phyloP scores from a whole-genome alignment of 2,888 invertebrate species.

The Diarsia brunnea region DNA sequence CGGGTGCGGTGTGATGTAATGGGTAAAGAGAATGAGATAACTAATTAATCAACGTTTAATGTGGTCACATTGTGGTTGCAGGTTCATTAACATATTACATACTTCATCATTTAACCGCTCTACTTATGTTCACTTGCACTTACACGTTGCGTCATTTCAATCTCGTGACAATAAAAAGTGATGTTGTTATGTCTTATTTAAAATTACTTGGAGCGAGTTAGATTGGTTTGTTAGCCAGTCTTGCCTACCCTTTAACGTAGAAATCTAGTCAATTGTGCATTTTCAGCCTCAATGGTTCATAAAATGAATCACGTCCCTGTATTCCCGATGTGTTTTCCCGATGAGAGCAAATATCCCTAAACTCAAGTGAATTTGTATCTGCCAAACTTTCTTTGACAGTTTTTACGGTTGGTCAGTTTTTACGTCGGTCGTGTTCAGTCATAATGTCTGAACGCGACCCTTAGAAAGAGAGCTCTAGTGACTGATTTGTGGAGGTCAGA shows the following conservation, averaged over 20 bases:
- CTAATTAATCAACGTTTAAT: constrained; percentile 16
- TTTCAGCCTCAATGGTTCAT: too few relatives aligned
- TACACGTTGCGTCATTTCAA: background rate
- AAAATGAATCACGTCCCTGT: too few relatives aligned
- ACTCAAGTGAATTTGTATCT: background rate
- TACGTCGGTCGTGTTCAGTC: background rate
- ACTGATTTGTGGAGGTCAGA: background rate
- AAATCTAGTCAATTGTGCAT: background rate
- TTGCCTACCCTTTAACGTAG: background rate
- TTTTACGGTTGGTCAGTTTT: background rate
- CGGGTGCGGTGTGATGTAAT: background rate
- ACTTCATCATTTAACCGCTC: constrained; percentile 10
- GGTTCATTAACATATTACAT: constrained; percentile 1
- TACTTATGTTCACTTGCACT: constrained; percentile 2
- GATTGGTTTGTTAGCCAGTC: background rate
- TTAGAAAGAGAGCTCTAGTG: background rate
- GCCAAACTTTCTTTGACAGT: background rate
- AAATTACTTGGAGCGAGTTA: too few relatives aligned
- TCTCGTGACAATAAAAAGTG: background rate
- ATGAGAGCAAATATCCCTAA: background rate
- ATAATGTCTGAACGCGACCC: background rate
- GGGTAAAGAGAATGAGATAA: constrained; percentile 7
- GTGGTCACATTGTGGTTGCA: background rate
- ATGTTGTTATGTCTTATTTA: background rate
- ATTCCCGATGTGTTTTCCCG: too few relatives aligned